These are phyloP conservation scores for Cossypha polioptera DNA, from an alignment of 2,797 vertebrate species.

Conservation along the genomic window DNA sequence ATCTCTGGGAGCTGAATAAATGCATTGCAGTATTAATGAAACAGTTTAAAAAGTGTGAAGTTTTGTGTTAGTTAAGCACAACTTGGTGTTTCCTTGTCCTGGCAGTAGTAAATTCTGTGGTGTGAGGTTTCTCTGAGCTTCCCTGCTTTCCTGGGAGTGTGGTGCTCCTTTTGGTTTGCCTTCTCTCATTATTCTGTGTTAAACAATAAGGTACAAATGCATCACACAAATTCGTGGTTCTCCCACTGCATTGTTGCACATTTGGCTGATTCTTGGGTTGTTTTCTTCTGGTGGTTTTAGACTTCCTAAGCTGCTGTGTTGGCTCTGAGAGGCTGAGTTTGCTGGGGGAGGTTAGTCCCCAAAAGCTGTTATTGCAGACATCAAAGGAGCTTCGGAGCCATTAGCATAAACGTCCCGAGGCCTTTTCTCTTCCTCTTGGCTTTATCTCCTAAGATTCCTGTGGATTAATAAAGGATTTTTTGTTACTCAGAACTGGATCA, in stretches of 20 bases:
- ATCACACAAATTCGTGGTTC: fast-evolving
- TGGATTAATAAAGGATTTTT: constrained; percentile 24
- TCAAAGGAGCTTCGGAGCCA: not conserved
- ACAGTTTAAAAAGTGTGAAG: not conserved
- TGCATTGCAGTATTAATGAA: not conserved
- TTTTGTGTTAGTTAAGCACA: not conserved
- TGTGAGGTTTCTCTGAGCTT: not conserved
- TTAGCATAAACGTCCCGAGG: constrained; percentile 21
- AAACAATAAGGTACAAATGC: not conserved
- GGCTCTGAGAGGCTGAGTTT: not conserved
- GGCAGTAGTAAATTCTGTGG: not conserved
- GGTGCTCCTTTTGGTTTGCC: not conserved
- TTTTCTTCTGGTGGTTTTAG: not conserved
- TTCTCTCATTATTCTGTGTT: not conserved
- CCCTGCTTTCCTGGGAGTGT: not conserved
- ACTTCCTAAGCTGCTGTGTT: not conserved
- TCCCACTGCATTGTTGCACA: not conserved
- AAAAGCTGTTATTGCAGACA: constrained; percentile 15
- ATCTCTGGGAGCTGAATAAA: not conserved
- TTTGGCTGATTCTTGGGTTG: not conserved
- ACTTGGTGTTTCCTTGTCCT: not conserved
- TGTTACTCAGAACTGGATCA: not conserved
- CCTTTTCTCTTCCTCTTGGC: constrained; percentile 3
- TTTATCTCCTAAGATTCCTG: constrained; percentile 37
- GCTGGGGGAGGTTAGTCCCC: not conserved